Evolutionary conservation across 2,797 vertebrate species (phyloP).

Genomic region (Limnodromus scolopaceus): DNA sequence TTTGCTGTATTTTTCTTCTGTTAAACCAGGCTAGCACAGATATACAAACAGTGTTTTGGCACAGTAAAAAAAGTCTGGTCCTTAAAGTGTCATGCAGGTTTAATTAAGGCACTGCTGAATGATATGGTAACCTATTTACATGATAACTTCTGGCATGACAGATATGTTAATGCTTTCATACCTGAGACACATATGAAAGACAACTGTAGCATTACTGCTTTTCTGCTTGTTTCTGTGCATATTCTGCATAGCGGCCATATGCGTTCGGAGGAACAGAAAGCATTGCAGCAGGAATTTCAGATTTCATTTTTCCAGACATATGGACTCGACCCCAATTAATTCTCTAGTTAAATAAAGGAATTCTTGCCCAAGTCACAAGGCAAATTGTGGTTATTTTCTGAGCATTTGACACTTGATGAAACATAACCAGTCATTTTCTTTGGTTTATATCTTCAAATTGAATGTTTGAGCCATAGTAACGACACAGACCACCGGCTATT

Average conservation of each 20-base stretch:
- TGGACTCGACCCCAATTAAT: neutral
- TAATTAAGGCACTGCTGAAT: neutral
- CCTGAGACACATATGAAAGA: neutral
- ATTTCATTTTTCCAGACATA: neutral
- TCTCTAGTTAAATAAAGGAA: neutral
- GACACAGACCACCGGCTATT: neutral
- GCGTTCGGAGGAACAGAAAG: neutral
- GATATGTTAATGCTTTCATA: neutral
- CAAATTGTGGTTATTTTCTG: neutral
- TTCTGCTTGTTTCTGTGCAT: neutral
- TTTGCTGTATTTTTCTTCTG: neutral
- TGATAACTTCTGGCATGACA: neutral
- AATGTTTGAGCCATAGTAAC: neutral
- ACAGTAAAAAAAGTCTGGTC: neutral
- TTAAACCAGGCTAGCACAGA: neutral
- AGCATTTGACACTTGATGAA: neutral
- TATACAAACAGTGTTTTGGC: neutral
- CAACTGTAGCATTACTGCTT: neutral
- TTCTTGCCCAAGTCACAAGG: neutral
- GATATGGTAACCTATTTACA: neutral
- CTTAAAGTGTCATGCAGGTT: neutral
- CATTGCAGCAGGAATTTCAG: neutral
- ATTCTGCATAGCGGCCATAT: accelerated
- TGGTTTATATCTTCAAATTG: neutral
- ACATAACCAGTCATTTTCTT: neutral